These are phyloP conservation scores for Dexiosoma caninum DNA, from an alignment of 2,888 invertebrate species.

Conservation along the genomic window DNA sequence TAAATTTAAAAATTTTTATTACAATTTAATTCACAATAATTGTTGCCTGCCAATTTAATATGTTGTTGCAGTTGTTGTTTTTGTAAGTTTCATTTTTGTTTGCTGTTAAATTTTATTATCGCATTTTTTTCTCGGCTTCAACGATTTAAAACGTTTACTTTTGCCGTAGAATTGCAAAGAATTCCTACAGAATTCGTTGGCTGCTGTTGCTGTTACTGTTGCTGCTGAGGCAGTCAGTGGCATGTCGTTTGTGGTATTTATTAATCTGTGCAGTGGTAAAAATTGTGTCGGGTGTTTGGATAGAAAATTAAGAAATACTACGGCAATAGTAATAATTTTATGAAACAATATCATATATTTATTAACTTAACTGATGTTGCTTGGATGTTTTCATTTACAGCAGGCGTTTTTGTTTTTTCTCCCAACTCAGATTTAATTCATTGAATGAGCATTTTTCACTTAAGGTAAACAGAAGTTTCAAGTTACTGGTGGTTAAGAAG, in stretches of 20 bases:
- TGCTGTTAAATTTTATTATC: constrained; percentile 29
- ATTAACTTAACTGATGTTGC: constrained; percentile 46
- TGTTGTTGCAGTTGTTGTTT: constrained; percentile 12
- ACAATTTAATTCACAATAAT: constrained; percentile 73
- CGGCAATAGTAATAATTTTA: constrained; percentile 59
- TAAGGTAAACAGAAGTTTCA: constrained; percentile 31
- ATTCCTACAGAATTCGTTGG: background rate
- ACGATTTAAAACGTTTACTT: background rate
- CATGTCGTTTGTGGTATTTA: constrained; percentile 44
- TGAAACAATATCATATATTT: constrained; percentile 62
- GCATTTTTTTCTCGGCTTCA: constrained; percentile 7
- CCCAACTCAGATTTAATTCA: background rate
- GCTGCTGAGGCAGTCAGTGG: constrained; percentile 1
- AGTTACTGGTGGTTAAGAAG: constrained; percentile 48
- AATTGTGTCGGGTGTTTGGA: constrained; percentile 18
- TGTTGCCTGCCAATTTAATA: constrained; percentile 67
- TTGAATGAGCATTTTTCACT: background rate
- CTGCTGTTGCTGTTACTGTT: background rate
- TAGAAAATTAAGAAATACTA: constrained; percentile 62
- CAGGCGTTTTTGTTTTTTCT: constrained; percentile 53
- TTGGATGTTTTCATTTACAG: constrained; percentile 38
- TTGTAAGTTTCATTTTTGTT: constrained; percentile 40
- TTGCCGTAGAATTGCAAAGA: constrained; percentile 4
- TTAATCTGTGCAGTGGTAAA: constrained; percentile 30
- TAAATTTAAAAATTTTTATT: constrained; percentile 71